A percentile compares a stretch with the other conserved stretches of the same genome.
Evolutionary conservation across 1,140 invertebrate genomes (phyloP).

Genomic region (Lamellibrachia luymesi): DNA sequence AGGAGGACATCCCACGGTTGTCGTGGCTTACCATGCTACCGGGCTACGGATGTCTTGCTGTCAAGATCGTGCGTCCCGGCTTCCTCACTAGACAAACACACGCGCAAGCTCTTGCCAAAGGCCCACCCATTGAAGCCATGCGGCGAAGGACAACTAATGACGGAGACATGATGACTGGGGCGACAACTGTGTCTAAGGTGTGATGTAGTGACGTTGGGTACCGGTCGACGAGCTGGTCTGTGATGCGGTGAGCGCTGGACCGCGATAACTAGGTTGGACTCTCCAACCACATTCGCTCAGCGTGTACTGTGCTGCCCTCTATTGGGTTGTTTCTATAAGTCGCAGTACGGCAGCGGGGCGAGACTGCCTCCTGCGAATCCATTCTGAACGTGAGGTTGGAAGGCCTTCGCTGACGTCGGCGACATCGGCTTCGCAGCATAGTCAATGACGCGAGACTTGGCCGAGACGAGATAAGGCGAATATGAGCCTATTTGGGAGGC

Average conservation of each 20-base stretch:
- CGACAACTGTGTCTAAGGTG: not conserved
- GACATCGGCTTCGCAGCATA: not conserved
- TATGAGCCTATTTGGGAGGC: not conserved
- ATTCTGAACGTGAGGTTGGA: not conserved
- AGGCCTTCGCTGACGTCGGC: not conserved
- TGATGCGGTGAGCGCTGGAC: too few relatives aligned
- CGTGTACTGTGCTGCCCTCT: not conserved
- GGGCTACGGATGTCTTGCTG: too few relatives aligned
- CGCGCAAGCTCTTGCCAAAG: too few relatives aligned
- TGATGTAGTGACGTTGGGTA: not conserved
- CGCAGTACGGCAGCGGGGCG: not conserved
- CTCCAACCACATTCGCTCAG: not conserved
- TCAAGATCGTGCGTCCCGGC: too few relatives aligned
- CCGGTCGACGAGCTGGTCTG: too few relatives aligned
- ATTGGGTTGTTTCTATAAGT: not conserved
- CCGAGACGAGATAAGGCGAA: constrained; percentile 12
- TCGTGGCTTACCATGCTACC: too few relatives aligned
- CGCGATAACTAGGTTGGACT: not conserved
- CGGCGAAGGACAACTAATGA: too few relatives aligned
- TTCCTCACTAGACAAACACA: too few relatives aligned
- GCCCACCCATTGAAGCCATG: too few relatives aligned
- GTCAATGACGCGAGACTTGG: not conserved
- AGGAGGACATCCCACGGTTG: too few relatives aligned
- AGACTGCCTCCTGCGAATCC: not conserved
- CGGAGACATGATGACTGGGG: too few relatives aligned